Conservation (phyloP, 2,797 vertebrate species). For the Bradypodion pumilum region DNA sequence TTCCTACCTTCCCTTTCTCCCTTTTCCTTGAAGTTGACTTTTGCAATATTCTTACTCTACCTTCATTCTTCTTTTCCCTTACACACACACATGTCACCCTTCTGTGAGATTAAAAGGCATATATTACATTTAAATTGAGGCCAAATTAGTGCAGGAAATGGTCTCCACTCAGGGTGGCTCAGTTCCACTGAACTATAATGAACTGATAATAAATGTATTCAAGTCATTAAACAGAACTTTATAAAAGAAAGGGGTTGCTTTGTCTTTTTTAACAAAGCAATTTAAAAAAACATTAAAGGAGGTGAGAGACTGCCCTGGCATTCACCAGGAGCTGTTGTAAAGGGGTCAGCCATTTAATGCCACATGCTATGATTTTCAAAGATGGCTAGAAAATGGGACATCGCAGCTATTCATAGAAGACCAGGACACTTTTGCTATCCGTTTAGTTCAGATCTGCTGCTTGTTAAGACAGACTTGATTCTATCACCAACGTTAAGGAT, state of each 20-base stretch:
- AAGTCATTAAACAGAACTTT: slow-evolving; percentile 73
- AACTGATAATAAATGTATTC: slow-evolving; percentile 71
- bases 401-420: slow-evolving; percentile 39
- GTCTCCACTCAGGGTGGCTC: slow-evolving; percentile 68
- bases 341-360: slow-evolving; percentile 59
- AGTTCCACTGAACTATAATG: slow-evolving; percentile 69
- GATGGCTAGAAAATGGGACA: slow-evolving; percentile 57
- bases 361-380: slow-evolving; percentile 43
- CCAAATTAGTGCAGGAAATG: slow-evolving; percentile 65
- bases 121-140: slow-evolving; percentile 74
- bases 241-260: slow-evolving; percentile 67
- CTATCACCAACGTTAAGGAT: slow-evolving; percentile 27
- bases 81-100: slow-evolving; percentile 17
- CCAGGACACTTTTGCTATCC: slow-evolving; percentile 42
- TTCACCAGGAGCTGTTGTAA: slow-evolving; percentile 55
- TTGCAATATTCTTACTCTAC: fast-evolving
- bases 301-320: slow-evolving; percentile 47
- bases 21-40: neutral
- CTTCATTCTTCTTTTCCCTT: slow-evolving; percentile 8
- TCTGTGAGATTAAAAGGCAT: slow-evolving; percentile 67
- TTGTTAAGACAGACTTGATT: slow-evolving; percentile 27
- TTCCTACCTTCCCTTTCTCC: neutral
- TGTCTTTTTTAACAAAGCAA: slow-evolving; percentile 64
- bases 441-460: slow-evolving; percentile 28
- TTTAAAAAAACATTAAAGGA: slow-evolving; percentile 52